Conservation (phyloP, 2,113 vertebrate species). For the Falco punctatus region DNA sequence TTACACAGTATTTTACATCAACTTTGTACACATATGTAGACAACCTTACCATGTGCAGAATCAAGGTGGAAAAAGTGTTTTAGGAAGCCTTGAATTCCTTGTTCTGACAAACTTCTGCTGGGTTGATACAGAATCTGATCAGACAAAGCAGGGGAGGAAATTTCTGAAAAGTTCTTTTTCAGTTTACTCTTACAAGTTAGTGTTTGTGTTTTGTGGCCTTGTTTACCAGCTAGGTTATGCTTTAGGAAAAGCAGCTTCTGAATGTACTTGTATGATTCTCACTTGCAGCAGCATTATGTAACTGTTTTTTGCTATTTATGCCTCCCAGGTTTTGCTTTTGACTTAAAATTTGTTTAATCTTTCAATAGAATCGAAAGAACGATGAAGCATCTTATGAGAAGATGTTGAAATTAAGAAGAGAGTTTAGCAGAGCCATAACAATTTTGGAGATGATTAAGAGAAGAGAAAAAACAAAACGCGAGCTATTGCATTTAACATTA, state of each 20-base stretch:
- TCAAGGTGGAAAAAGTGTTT: not conserved
- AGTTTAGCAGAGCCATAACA: constrained; percentile 92
- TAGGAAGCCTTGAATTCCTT: not conserved
- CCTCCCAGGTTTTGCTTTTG: not conserved
- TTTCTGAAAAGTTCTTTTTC: not conserved
- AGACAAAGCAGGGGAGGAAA: not conserved
- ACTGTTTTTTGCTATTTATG: not conserved
- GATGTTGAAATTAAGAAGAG: constrained; percentile 91
- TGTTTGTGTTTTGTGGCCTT: not conserved
- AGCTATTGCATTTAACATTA: constrained; percentile 90
- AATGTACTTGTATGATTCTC: not conserved
- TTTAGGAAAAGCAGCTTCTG: not conserved
- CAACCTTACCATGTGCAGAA: not conserved
- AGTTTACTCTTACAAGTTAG: not conserved
- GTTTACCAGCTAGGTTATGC: not conserved
- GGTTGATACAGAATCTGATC: not conserved
- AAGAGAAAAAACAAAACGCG: constrained; percentile 90
- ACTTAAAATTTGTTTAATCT: not conserved
- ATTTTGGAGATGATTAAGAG: constrained; percentile 96
- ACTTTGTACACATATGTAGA: fast-evolving
- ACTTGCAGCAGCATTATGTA: not conserved
- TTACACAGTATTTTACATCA: not conserved
- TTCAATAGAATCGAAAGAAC: constrained; percentile 89
- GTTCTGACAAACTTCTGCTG: not conserved
- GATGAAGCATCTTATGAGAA: constrained; percentile 95